phyloP scores from a whole-genome alignment of 64 coral and sea anemone genomes.

The Actinia tenebrosa region DNA sequence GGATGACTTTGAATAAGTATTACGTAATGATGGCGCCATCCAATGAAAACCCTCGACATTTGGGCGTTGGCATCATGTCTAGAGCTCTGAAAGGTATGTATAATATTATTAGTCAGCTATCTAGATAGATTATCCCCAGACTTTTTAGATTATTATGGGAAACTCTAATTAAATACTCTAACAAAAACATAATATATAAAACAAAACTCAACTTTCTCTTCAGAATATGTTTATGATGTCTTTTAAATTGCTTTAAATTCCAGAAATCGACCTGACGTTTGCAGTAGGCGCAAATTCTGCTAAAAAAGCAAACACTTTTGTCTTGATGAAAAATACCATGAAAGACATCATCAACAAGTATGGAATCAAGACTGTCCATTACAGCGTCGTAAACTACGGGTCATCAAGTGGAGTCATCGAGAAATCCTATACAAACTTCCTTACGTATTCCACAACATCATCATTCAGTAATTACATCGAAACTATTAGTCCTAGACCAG shows the following conservation, averaged over 20 bases:
- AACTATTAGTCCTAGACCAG: not conserved
- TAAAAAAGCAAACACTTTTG: slow-evolving; percentile 25
- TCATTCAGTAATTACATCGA: not conserved
- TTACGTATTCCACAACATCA: not conserved
- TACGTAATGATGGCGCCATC: slow-evolving; percentile 14
- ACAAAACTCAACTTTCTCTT: not conserved
- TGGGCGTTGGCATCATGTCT: slow-evolving; percentile 9
- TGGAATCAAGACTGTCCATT: slow-evolving; percentile 36
- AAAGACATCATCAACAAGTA: slow-evolving; percentile 37
- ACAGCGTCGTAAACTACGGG: slow-evolving; percentile 43
- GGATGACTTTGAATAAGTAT: slow-evolving; percentile 32
- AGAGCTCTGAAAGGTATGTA: slow-evolving; percentile 26
- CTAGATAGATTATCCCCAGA: not conserved
- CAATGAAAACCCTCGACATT: not conserved
- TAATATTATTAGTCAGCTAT: too few species aligned
- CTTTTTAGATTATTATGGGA: not conserved
- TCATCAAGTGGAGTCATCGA: slow-evolving; percentile 12
- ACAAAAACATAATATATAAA: not conserved
- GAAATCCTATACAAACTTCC: slow-evolving; percentile 19
- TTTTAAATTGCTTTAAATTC: slow-evolving; percentile 12
- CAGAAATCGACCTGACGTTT: slow-evolving; percentile 48
- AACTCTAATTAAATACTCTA: not conserved
- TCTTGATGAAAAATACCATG: slow-evolving; percentile 30
- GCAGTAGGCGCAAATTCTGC: slow-evolving; percentile 33
- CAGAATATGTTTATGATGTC: not conserved